Conservation (phyloP, 2,797 vertebrate genomes). For the Epinephelus malabaricus region DNA sequence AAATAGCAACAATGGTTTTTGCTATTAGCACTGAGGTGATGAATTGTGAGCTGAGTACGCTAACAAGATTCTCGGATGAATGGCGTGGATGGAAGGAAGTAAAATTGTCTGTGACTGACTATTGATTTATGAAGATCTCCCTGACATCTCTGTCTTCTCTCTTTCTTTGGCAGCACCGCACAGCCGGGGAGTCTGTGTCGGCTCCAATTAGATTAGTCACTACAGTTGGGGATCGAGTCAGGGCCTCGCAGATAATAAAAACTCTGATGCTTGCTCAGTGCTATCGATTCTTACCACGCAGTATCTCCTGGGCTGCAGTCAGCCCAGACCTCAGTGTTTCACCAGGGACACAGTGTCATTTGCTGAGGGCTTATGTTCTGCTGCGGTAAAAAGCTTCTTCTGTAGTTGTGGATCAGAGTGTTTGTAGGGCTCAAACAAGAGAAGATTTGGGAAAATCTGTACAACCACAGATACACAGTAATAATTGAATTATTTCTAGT, state of each 20-base stretch:
- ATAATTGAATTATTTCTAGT: not conserved
- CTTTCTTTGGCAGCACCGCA: conserved; percentile 59
- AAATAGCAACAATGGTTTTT: conserved; percentile 24
- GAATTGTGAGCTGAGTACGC: conserved; percentile 9
- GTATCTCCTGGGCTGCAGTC: conserved; percentile 56
- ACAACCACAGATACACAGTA: not conserved
- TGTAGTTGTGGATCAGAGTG: conserved; percentile 19
- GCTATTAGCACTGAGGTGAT: conserved; percentile 31
- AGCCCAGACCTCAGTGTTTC: conserved; percentile 42
- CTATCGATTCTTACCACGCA: conserved; percentile 72
- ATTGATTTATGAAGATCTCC: conserved; percentile 72
- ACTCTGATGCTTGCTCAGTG: conserved; percentile 70
- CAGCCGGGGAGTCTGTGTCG: conserved; percentile 70
- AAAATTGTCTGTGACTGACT: conserved; percentile 54
- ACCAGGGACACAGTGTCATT: conserved; percentile 50
- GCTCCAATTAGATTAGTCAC: conserved; percentile 80
- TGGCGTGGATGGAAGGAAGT: conserved; percentile 18
- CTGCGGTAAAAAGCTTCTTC: conserved; percentile 25
- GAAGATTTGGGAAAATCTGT: not conserved
- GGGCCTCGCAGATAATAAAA: conserved; percentile 69
- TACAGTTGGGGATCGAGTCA: conserved; percentile 58
- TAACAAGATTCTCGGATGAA: conserved; percentile 35
- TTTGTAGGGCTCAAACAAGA: conserved; percentile 38
- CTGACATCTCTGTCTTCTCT: conserved; percentile 64
- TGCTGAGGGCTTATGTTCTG: conserved; percentile 52